Evolutionary conservation across 2,797 vertebrate genomes (phyloP), one percentile per base, ranked within the genome.

Genomic region (Myotis daubentonii): DNA sequence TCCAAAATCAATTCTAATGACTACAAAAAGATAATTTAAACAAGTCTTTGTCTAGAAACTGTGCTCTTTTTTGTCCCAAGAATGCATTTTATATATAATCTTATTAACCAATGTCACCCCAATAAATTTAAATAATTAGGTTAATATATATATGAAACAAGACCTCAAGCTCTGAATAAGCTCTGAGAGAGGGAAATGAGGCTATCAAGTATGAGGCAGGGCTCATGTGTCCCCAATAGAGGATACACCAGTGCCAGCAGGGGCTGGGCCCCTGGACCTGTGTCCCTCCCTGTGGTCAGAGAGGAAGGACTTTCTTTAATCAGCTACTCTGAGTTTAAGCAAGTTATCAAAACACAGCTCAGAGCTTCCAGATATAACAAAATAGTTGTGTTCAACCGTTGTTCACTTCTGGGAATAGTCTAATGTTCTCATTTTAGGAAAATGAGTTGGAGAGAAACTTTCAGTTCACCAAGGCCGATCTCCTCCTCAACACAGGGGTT

Each of bases 391-490:
- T 38, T 80, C 9, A 44, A 38, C 8, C 41, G 3, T 25, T 82
- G 3, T 19, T 89, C 22, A 20, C 7, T 72, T 76, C 41, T 76
- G 20, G 74, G 5, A 92, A 41, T 53, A 62, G 25, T 15, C 5
- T 84, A 30, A 38, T 57, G 6, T 66, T 92, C 20, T 75, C 62
- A 74, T 85, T 49, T 33, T 78, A 36, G 71, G 36, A 71, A 89
- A 86, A 85, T 41, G 8, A 78, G 4, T 30, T 60, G 20, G 30
- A 80, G n/a, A 72, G n/a, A 78, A 51, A 13, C 2, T 44, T 86
- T 51, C 23, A 87, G 23, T 44, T 91, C 33, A 53, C 17, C 23
- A 33, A 80, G 19, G 7, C 17, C 1, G 2, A 33, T 41, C 19
- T 55, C 16, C 47, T 76, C 60, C 17, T 33, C 55, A 62, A 28